Conservation (phyloP, 2,113 vertebrate genomes). For the Catharus bicknelli region DNA sequence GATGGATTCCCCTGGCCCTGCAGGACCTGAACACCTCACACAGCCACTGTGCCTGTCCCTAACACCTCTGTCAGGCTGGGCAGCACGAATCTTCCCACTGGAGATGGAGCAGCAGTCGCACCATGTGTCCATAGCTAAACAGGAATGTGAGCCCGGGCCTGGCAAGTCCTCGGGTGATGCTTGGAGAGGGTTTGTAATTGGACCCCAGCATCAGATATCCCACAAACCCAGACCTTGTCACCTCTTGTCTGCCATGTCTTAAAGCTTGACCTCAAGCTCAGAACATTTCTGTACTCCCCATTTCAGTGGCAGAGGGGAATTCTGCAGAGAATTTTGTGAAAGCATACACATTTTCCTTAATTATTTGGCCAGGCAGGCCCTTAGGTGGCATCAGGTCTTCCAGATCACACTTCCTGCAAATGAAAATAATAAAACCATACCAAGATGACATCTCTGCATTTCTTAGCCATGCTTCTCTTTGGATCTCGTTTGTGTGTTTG, state of each 20-base stretch:
- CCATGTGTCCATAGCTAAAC: background rate
- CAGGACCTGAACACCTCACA: background rate
- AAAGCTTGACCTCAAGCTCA: background rate
- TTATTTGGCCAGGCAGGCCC: background rate
- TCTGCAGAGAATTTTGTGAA: background rate
- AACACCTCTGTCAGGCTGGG: background rate
- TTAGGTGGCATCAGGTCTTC: background rate
- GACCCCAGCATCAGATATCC: background rate
- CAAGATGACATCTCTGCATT: background rate
- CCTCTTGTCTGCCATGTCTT: background rate
- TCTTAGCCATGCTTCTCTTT: background rate
- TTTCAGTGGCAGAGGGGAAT: background rate
- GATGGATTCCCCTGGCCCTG: background rate
- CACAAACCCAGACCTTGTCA: background rate
- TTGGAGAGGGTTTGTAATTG: background rate
- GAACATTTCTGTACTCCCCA: background rate
- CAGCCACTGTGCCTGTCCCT: accelerated
- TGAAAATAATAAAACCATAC: background rate
- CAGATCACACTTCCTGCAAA: background rate
- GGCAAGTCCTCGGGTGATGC: background rate
- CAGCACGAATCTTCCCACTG: background rate
- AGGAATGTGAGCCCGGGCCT: constrained; percentile 16
- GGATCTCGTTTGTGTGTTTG: background rate
- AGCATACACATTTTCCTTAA: background rate
- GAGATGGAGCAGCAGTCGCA: background rate